Evolutionary conservation across 2,888 invertebrate species (phyloP).

Genomic region (Drosophila diplacantha): DNA sequence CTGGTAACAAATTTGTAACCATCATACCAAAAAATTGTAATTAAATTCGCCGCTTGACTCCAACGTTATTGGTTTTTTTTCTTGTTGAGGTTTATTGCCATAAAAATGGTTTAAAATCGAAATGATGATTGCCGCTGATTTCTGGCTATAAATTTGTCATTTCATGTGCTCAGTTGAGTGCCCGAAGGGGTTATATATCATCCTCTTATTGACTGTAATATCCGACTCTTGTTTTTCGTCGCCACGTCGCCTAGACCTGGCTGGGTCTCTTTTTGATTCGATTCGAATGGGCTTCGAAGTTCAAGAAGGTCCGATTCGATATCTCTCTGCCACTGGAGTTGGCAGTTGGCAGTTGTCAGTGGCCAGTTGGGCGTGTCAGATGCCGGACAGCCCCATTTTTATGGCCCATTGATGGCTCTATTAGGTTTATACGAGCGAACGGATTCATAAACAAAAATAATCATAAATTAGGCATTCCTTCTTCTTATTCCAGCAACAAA

Average conservation of each 20-base stretch:
- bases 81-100: slow-evolving; percentile 13
- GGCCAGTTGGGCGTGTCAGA: slow-evolving; percentile 25
- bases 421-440: slow-evolving; percentile 63
- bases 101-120: slow-evolving; percentile 29
- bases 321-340: slow-evolving; percentile 30
- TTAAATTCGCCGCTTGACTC: slow-evolving; percentile 12
- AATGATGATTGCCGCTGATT: slow-evolving; percentile 31
- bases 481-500: slow-evolving; percentile 23
- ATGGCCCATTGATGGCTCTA: slow-evolving; percentile 65
- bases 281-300: slow-evolving; percentile 11
- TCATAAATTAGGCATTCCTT: slow-evolving; percentile 58
- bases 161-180: slow-evolving; percentile 29
- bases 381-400: slow-evolving; percentile 50
- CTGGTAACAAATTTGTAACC: neutral
- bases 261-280: slow-evolving; percentile 38
- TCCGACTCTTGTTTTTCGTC: slow-evolving; percentile 26
- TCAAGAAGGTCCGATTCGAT: slow-evolving; percentile 17
- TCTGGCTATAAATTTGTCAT: slow-evolving; percentile 32
- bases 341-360: slow-evolving; percentile 10
- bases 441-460: slow-evolving; percentile 66
- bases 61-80: neutral
- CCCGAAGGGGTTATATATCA: slow-evolving; percentile 26
- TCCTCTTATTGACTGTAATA: slow-evolving; percentile 22
- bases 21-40: neutral
- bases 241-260: slow-evolving; percentile 62